These are phyloP conservation scores for Drosophila engyochracea DNA, from an alignment of 2,888 invertebrate species.

Conservation along the genomic window DNA sequence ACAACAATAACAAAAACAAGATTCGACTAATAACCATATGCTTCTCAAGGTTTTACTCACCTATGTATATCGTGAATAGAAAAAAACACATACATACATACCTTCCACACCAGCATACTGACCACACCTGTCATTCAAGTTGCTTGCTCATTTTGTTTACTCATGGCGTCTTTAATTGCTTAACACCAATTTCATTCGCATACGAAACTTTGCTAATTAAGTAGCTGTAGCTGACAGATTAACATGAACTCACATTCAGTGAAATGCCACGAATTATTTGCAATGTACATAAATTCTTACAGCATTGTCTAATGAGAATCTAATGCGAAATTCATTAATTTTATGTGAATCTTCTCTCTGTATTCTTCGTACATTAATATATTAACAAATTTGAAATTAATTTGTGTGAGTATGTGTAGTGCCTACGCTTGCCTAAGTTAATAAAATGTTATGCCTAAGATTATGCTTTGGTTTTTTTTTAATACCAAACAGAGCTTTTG, in stretches of 20 bases:
- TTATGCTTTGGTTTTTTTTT: neutral
- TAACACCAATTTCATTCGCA: slow-evolving; percentile 57
- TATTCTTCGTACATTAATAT: neutral
- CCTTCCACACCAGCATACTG: neutral
- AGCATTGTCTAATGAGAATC: slow-evolving; percentile 21
- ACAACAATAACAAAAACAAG: slow-evolving; percentile 36
- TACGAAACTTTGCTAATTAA: slow-evolving; percentile 69
- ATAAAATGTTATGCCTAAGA: neutral
- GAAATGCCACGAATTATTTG: neutral
- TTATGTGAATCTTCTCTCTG: neutral
- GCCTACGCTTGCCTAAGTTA: neutral
- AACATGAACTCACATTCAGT: slow-evolving; percentile 18
- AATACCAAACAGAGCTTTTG: neutral
- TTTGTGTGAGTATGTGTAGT: no score
- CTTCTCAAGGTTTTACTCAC: slow-evolving; percentile 42
- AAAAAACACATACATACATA: no score
- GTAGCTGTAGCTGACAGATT: slow-evolving; percentile 49
- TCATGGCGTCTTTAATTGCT: slow-evolving; percentile 57
- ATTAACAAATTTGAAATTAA: neutral
- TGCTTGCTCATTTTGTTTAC: slow-evolving; percentile 32
- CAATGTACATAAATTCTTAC: slow-evolving; percentile 20
- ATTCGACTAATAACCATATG: slow-evolving; percentile 42
- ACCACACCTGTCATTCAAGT: slow-evolving; percentile 4
- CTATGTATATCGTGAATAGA: neutral
- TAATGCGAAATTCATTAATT: slow-evolving; percentile 18